phyloP scores from a whole-genome alignment of 2,113 vertebrate genomes.

The Thymallus thymallus region DNA sequence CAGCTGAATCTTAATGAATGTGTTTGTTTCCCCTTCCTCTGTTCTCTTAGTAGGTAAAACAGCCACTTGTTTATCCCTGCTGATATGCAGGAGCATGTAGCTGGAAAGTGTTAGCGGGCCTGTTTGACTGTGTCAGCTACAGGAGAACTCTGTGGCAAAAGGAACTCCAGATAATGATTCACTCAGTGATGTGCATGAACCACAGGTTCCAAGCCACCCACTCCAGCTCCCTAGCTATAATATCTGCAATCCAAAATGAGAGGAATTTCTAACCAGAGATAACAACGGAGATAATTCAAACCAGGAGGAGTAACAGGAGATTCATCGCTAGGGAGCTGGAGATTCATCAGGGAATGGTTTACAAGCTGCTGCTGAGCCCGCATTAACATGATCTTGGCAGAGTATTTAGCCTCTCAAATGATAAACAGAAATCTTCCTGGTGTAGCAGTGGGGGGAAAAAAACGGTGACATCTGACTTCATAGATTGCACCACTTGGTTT shows the following conservation, averaged over 20 bases:
- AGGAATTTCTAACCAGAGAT: constrained; percentile 32
- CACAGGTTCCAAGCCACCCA: background rate
- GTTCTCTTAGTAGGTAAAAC: too few species aligned
- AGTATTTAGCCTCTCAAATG: constrained; percentile 33
- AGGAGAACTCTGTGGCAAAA: background rate
- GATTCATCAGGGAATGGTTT: constrained; percentile 49
- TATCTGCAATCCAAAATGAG: constrained; percentile 22
- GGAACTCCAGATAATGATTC: background rate
- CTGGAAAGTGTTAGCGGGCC: constrained; percentile 23
- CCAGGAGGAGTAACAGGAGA: constrained; percentile 35
- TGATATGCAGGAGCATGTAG: constrained; percentile 31
- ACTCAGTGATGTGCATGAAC: background rate
- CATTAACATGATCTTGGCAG: constrained; percentile 49
- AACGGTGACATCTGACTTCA: constrained; percentile 12
- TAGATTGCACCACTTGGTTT: constrained; percentile 38
- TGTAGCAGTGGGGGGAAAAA: constrained; percentile 33
- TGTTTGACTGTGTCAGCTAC: background rate
- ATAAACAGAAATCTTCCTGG: constrained; percentile 44
- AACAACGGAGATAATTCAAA: constrained; percentile 41
- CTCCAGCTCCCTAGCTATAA: background rate
- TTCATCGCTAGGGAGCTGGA: too few species aligned
- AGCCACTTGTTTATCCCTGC: constrained; percentile 11
- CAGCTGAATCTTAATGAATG: too few species aligned
- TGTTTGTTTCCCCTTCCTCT: too few species aligned
- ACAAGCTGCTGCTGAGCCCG: constrained; percentile 49